phyloP scores from a whole-genome alignment of 92 coral and sea anemone species.

The Actinostola sp. region DNA sequence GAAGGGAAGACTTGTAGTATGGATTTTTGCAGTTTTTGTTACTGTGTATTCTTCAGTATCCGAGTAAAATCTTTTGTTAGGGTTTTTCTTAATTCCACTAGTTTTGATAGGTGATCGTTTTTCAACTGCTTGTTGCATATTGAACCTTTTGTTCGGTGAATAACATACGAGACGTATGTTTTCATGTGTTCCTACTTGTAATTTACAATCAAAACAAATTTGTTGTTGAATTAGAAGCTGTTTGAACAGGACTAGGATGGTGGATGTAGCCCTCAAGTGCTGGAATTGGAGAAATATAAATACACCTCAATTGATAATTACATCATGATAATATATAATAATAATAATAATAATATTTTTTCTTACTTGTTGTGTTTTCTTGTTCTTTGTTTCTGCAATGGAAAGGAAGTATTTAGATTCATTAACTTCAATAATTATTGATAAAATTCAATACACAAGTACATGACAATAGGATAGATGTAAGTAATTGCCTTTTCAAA shows the following conservation, averaged over 20 bases:
- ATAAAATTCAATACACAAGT: too few species aligned
- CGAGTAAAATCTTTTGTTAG: constrained; percentile 39
- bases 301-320: too few species aligned
- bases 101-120: constrained; percentile 49
- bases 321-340: too few species aligned
- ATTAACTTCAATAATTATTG: too few species aligned
- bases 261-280: constrained; percentile 36
- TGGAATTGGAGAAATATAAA: neutral
- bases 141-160: constrained; percentile 18
- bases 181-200: constrained; percentile 3
- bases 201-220: constrained; percentile 23
- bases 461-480: too few species aligned
- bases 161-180: constrained; percentile 34
- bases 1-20: constrained; percentile 33
- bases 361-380: too few species aligned
- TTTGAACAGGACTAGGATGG: constrained; percentile 12
- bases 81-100: constrained; percentile 28
- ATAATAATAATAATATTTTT: too few species aligned
- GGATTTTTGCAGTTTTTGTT: constrained; percentile 45
- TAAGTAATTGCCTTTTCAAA: too few species aligned
- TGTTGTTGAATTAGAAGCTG: too few species aligned
- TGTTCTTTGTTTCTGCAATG: too few species aligned
- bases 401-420: too few species aligned
- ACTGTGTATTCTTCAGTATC: constrained; percentile 48
- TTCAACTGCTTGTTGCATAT: constrained; percentile 24